Evolutionary conservation across 2,113 vertebrate species (phyloP), one percentile per base, ranked within the genome.

Genomic region (Solea solea): DNA sequence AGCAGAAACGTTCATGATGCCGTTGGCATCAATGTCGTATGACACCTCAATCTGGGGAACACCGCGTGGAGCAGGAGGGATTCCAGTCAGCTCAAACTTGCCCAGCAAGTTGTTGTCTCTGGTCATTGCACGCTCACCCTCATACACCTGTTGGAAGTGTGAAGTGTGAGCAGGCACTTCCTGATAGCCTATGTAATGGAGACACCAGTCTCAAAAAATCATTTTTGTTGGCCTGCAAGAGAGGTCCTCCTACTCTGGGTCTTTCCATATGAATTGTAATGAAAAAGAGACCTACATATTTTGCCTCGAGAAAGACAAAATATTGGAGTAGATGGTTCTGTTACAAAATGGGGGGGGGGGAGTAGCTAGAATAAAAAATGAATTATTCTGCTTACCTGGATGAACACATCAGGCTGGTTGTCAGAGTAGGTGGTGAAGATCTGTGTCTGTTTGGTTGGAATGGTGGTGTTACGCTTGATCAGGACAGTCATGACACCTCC

Each of bases 1-100:
- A 49, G 94, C 95, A 16, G 93, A 95, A 6, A 95, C 94, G 10
- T 95, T 95, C 83, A 95, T 91, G 78, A 95, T 95, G 3, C 93
- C 94, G 5, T 95, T 95, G 34, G 94, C 90, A 54, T 95, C 93
- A 2, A 95, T 94, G 27, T 93, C 94, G 49, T 95, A 95, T 1
- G 93, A 95, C 69, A 95, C 94, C 69, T 94, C 93, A 0, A 95
- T 94, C 69, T 95, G 91, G 8, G 95, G 94, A 71, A 95, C 89
- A 1, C 94, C 94, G 48, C 94, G 93, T 3, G 92, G 94, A 13
- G 95, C 94, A 6, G 94, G 94, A 8, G 93, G 93, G 15, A 95
- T 95, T 55, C 94, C 93, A 0, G 92, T 93, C 80, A 95, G 89
- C 69, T 93, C 92, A 80, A 95, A 93, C 61, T 94, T 95, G 41